Base-by-base conservation (phyloP, 2,797 vertebrate species). In the Phoxinus dragarum region DNA sequence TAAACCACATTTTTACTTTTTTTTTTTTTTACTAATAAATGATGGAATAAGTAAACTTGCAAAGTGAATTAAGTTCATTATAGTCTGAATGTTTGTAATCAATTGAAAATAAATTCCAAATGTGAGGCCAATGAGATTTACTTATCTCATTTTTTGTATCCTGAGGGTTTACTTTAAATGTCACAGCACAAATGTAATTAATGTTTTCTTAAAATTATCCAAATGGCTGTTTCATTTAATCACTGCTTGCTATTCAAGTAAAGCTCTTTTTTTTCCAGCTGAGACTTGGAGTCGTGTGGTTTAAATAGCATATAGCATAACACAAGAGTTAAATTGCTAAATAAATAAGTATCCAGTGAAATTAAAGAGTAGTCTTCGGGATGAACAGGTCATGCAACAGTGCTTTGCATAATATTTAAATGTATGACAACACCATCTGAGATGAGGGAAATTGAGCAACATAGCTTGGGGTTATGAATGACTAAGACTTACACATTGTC, bases 141-240 rank as follows among this genome's bases (percentile, higher is more conserved):
- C 64, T 49, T 86, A 80, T 85, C 64, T 85, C 52, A 34, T 47
- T 88, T 80, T 84, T 76, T 14, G 59, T 77, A 86, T 81, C 85
- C 82, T 73, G 44, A 77, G 61, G 85, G 75, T 84, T 85, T 80
- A 76, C 84, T 89, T 88, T 68, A 85, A 86, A 86, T 85, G 87
- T 77, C 88, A 86, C 72, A 80, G 88, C 87, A 81, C 47, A 84
- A 78, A 87, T 86, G 80, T 85, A 85, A 87, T 76, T 87, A 85
- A 76, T 66, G 88, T 83, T 76, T 80, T 83, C 74, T 64, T 68
- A 31, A 68, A 86, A 56, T 89, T 44, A 83, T 83, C 66, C 81
- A 78, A 75, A 10, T 61, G 56, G 52, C 82, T 72, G 44, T 59
- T 73, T 80, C 40, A 49, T 84, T 71, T 71, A 59, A 44, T 79